A percentile compares a stretch with the other conserved stretches of the same genome.
Conservation (phyloP, 2,888 invertebrate species). For the Stenotaenia linearis region DNA sequence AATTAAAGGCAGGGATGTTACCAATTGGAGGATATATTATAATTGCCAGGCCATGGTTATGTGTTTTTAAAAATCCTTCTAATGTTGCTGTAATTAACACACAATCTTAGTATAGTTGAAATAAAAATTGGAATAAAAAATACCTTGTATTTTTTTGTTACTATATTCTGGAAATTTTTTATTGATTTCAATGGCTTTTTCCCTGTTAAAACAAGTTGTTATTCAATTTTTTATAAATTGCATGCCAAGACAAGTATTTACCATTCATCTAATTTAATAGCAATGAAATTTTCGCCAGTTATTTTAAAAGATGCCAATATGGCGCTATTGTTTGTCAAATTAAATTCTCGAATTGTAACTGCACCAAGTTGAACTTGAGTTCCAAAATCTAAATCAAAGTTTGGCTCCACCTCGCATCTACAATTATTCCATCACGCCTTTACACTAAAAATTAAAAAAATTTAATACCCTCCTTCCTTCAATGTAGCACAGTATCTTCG, state of each 20-base stretch:
- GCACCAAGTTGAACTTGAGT: background rate
- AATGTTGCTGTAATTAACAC: background rate
- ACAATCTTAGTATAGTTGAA: background rate
- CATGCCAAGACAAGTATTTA: too few species aligned
- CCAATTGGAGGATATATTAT: background rate
- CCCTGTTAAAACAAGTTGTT: background rate
- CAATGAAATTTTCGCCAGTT: background rate
- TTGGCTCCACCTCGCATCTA: background rate
- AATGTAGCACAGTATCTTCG: background rate
- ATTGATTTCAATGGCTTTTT: background rate
- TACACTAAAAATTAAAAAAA: background rate
- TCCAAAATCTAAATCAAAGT: background rate
- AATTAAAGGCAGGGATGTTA: background rate
- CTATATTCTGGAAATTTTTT: background rate
- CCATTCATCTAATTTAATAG: background rate
- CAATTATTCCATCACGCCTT: background rate
- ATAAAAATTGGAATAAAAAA: background rate
- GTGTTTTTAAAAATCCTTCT: background rate
- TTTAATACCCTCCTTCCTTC: background rate
- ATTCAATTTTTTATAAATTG: too few species aligned
- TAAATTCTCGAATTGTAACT: background rate
- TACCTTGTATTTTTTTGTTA: background rate
- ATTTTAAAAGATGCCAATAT: background rate
- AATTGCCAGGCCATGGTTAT: background rate
- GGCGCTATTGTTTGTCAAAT: background rate